These are phyloP conservation scores for Zaprionus inermis DNA, from an alignment of 1,140 invertebrate genomes.

Conservation along the genomic window DNA sequence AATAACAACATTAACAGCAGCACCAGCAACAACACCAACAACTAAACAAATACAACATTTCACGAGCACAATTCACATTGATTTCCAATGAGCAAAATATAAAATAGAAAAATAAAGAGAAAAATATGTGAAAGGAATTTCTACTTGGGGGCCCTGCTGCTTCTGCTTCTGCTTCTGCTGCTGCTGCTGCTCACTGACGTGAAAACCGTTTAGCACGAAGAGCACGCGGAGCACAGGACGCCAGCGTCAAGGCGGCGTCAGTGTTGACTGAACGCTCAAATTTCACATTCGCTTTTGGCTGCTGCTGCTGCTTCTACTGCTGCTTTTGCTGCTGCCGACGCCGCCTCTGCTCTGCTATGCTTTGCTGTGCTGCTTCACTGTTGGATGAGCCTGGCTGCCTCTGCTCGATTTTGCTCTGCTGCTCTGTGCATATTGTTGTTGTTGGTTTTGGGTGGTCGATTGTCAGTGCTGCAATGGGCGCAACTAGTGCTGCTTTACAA, in stretches of 20 bases:
- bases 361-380: constrained; percentile 1
- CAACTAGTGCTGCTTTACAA: constrained; percentile 57
- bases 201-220: constrained; percentile 23
- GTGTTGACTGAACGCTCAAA: constrained; percentile 37
- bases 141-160: not conserved
- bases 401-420: not conserved
- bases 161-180: not conserved
- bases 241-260: constrained; percentile 49
- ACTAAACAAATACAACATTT: not conserved
- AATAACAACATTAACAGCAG: constrained; percentile 4
- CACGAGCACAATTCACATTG: constrained; percentile 25
- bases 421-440: not conserved
- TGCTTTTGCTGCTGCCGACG: not conserved
- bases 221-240: constrained; percentile 48
- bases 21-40: not conserved
- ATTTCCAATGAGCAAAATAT: not conserved
- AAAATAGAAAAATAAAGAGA: constrained; percentile 4
- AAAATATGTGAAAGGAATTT: constrained; percentile 19
- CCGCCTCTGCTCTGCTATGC: constrained; percentile 1
- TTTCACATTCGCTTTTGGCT: constrained; percentile 36
- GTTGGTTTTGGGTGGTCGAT: not conserved
- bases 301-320: constrained; percentile 13
- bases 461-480: constrained; percentile 48
- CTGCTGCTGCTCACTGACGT: constrained; percentile 19
- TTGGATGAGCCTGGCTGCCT: constrained; percentile 2